A percentile compares a stretch with the other conserved stretches of the same genome.
Conservation (phyloP, 1,140 invertebrate species). For the Antheraea mylitta region DNA sequence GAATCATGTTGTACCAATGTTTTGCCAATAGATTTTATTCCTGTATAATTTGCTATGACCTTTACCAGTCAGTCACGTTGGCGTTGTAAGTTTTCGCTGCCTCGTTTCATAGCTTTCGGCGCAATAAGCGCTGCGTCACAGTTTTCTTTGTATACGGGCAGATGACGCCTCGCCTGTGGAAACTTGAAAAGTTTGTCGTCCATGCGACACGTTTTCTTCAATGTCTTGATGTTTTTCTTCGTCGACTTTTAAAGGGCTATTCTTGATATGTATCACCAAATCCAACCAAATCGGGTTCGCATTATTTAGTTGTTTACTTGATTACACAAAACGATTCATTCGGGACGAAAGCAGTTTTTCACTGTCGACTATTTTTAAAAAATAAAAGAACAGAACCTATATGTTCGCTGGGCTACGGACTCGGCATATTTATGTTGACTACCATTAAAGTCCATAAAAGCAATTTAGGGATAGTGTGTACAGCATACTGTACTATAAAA, state of each 20-base stretch:
- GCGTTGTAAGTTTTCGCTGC: constrained; percentile 44
- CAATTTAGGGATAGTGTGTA: too few species aligned
- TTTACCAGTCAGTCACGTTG: constrained; percentile 44
- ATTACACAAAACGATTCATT: too few species aligned
- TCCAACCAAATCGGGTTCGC: too few species aligned
- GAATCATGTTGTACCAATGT: background rate
- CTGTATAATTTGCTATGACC: constrained; percentile 30
- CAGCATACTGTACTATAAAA: too few species aligned
- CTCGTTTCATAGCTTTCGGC: constrained; percentile 25
- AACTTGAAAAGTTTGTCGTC: constrained; percentile 25
- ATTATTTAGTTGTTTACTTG: too few species aligned
- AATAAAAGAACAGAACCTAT: too few species aligned
- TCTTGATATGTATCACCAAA: background rate
- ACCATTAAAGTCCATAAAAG: too few species aligned
- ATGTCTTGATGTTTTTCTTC: background rate
- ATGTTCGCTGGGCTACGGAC: too few species aligned
- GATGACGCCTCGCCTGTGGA: constrained; percentile 23
- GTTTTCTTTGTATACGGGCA: constrained; percentile 27
- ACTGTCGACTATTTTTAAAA: too few species aligned
- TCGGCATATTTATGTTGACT: too few species aligned
- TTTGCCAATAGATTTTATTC: background rate
- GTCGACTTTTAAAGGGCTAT: background rate
- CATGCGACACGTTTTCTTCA: background rate
- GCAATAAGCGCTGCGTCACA: constrained; percentile 41
- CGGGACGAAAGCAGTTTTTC: too few species aligned